Conservation (phyloP, 2,113 vertebrate genomes). For the Zosterops lateralis region DNA sequence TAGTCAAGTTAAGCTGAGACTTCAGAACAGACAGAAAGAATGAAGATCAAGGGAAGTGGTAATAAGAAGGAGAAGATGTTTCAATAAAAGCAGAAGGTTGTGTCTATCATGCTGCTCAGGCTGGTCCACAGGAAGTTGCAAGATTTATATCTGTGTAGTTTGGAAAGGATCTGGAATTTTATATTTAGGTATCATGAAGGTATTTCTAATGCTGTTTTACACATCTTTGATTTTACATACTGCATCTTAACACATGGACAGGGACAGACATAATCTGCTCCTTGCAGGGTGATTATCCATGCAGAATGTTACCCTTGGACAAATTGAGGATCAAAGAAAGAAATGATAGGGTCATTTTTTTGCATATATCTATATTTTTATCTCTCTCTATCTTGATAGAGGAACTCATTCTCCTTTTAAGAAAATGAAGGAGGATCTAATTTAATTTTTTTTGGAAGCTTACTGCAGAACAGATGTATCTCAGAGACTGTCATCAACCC, state of each 20-base stretch:
- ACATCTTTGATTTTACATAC: not conserved
- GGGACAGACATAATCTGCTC: not conserved
- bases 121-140: not conserved
- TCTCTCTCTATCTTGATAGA: not conserved
- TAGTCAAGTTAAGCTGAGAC: not conserved
- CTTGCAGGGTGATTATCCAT: not conserved
- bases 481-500: constrained; percentile 74
- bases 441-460: constrained; percentile 58
- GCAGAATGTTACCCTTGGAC: not conserved
- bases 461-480: constrained; percentile 58
- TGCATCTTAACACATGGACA: not conserved
- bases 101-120: not conserved
- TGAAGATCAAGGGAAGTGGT: not conserved
- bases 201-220: not conserved
- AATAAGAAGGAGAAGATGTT: not conserved
- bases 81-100: not conserved
- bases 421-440: constrained; percentile 1
- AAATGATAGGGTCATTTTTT: not conserved
- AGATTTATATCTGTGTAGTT: not conserved
- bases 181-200: not conserved
- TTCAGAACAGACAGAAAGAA: not conserved
- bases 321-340: not conserved
- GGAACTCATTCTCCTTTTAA: not conserved
- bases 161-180: not conserved
- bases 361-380: not conserved